Conservation (phyloP, 2,888 invertebrate genomes). For the Nycteola revayana region DNA sequence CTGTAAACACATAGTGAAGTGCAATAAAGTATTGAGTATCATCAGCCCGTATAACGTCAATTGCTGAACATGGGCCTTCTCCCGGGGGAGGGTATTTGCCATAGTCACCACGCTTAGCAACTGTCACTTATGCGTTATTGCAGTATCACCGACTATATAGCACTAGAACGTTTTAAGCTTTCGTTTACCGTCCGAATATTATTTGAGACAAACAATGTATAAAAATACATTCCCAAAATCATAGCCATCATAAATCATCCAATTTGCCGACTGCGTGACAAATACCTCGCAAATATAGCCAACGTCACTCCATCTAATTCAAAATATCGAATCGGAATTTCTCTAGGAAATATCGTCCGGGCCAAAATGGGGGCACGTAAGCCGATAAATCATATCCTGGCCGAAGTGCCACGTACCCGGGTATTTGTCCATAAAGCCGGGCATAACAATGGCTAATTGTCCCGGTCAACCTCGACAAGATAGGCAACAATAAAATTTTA, state of each 20-base stretch:
- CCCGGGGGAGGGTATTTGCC: too few species aligned
- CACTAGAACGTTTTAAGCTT: too few species aligned
- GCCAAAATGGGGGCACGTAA: constrained; percentile 34
- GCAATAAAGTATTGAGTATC: too few species aligned
- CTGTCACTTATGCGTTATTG: too few species aligned
- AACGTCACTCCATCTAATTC: constrained; percentile 35
- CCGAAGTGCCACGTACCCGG: constrained; percentile 37
- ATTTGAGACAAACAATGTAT: too few species aligned
- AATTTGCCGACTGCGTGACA: constrained; percentile 23
- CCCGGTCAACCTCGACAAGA: constrained; percentile 39
- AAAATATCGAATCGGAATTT: constrained; percentile 32
- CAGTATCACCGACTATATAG: too few species aligned
- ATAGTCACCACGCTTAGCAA: too few species aligned
- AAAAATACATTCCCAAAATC: too few species aligned
- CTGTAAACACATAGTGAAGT: too few species aligned
- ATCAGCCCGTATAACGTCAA: too few species aligned
- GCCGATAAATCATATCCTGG: constrained; percentile 37
- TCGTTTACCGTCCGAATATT: too few species aligned
- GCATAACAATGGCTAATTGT: constrained; percentile 50
- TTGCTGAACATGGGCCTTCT: too few species aligned
- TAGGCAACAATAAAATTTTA: constrained; percentile 41
- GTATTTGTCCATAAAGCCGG: constrained; percentile 41
- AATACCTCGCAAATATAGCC: constrained; percentile 29
- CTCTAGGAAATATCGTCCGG: constrained; percentile 38
- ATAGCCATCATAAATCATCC: constrained; percentile 20